Conservation (phyloP, 2,888 invertebrate genomes). For the Hydroisotoma schaefferi region DNA sequence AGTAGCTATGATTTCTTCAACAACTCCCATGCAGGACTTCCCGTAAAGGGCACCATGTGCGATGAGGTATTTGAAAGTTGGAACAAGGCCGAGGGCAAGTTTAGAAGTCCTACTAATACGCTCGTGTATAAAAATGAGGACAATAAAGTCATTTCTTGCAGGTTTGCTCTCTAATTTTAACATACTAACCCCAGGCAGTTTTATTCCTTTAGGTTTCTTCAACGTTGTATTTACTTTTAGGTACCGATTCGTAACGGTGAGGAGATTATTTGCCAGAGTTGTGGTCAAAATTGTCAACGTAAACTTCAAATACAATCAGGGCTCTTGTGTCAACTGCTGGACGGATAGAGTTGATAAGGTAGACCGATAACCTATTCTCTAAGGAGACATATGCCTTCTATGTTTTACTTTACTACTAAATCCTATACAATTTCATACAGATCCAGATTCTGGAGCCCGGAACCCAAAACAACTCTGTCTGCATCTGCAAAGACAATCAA, state of each 20-base stretch:
- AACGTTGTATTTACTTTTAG: constrained; percentile 72
- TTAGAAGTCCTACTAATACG: constrained; percentile 80
- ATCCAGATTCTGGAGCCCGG: too few species aligned
- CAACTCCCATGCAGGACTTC: constrained; percentile 79
- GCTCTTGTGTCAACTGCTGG: constrained; percentile 78
- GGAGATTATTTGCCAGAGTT: constrained; percentile 73
- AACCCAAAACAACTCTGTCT: constrained; percentile 59
- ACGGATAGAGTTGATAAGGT: constrained; percentile 81
- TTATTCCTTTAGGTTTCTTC: too few species aligned
- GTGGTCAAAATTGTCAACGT: constrained; percentile 72
- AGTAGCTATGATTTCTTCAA: constrained; percentile 92
- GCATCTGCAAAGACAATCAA: constrained; percentile 62
- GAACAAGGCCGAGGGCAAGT: constrained; percentile 67
- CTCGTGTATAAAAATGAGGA: constrained; percentile 77
- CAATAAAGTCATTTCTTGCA: too few species aligned
- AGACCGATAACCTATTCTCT: too few species aligned
- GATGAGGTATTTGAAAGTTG: constrained; percentile 85
- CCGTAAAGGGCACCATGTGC: constrained; percentile 74
- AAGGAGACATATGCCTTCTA: too few species aligned
- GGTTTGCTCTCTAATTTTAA: too few species aligned
- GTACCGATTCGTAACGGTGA: constrained; percentile 79
- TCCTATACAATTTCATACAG: too few species aligned
- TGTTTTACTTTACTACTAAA: too few species aligned
- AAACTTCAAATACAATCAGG: constrained; percentile 78
- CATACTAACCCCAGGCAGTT: constrained; percentile 52